Evolutionary conservation across 1,140 invertebrate species (phyloP), one percentile per base, ranked within the genome.

Genomic region (Brachionus asplanchnoidis): DNA sequence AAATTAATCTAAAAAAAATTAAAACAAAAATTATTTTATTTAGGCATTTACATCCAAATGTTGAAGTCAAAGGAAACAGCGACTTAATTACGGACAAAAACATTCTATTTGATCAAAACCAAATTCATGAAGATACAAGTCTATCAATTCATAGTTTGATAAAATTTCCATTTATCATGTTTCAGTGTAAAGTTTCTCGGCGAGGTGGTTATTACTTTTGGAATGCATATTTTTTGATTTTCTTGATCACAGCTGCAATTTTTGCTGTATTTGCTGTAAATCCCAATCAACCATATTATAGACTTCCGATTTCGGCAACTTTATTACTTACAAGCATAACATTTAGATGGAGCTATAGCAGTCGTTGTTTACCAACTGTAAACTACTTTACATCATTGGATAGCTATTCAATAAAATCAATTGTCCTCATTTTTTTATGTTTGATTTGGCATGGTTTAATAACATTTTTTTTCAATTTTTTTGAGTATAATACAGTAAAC

Each of bases 181-280:
- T 85, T 86, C 17, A 85, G 36, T 86, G 86, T 84, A 42, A 85
- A 53, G 86, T 86, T 6, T 85, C 86, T 11, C 50, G 86, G 60
- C 32, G 86, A 26, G 85, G 86, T 12, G 86, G 86, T 56, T 87
- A 86, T 84, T 87, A 86, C 70, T 87, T 86, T 73, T 87, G 86
- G 86, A 87, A 87, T 78, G 86, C 86, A 32, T 87, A 86, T 73
- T 82, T 87, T 44, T 80, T 87, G 32, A 87, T 87, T 87, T 87
- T 87, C 56, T 86, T 88, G 8, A 88, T 88, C 50, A 89, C 89
- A 85, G 88, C 87, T 85, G 86, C 89, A 83, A 88, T 89, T 28
- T 90, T 90, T 86, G 87, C 89, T 20, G 90, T 89, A 85, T 90
- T 90, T 86, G 87, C 89, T 17, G 89, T 90, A 60, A 85, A 87